Base-by-base conservation (phyloP, 2,113 vertebrate genomes). In the Crotophaga sulcirostris region DNA sequence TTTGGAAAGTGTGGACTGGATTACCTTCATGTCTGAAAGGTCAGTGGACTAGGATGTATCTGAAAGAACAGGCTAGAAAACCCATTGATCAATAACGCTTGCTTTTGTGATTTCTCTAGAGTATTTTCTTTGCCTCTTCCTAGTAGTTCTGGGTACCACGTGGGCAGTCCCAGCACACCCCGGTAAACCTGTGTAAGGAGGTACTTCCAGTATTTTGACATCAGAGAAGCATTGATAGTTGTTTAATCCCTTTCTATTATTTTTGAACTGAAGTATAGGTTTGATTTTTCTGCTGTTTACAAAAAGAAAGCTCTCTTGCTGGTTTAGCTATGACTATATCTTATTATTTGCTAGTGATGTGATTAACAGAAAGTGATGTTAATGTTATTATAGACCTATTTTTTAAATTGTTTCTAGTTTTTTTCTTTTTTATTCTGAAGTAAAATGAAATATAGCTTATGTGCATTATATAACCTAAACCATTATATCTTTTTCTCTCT, bases 41-140 rank as follows among this genome's bases (percentile, higher is more conserved):
- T 49, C 42, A 62, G 15, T 54, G 26, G 14, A 42, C 7, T n/a
- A 60, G 28, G 11, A 21, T 21, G 11, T 42, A 24, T 52, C 23
- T 45, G 28, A 70, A 79, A 23, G 15, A 60, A 4, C 3, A 42
- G 54, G 85, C 67, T 5, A 44, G 29, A 79, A 88, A 85, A 52
- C 2, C 1, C 5, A n/a, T 8, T 28, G 4, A 47, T 38, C 34
- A 68, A 16, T 60, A 63, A 26, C 0, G 3, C 16, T 23, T 49
- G 6, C 16, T 72, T 54, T 45, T 5, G 0, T 20, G 12, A 45
- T 42, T 67, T 72, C 19, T 82, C 78, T 8, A 47, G 13, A 44
- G 0, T 2, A 31, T 70, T 84, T 3, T 52, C 7, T 66, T 91
- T 84, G 21, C 14, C 16, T 60, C 24, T 38, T 25, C 10, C 15